Base-by-base conservation (phyloP, 2,888 invertebrate genomes). In the Trissonchulus latispiculum region DNA sequence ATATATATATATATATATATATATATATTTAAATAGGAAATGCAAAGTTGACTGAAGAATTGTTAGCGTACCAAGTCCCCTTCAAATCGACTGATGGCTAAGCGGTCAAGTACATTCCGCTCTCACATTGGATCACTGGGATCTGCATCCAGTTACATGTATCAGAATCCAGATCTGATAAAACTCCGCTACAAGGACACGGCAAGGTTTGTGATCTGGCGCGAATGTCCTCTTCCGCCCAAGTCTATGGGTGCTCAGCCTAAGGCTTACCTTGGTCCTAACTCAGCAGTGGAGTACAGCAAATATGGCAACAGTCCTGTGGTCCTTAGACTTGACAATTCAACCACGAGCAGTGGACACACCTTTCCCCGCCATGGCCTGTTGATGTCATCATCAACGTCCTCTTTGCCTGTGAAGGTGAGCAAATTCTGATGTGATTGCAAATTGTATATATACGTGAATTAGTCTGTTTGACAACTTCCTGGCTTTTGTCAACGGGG, bases 171-270 rank as follows among this genome's bases (percentile, higher is more conserved):
- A 31, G 31, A 68, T 8, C 3, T 28, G 8, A 32, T 68, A 18
- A 8, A 35, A 32, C 15, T 68, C 3, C n/a, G 70, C 15, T 71
- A 71, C 33, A 71, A 61, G 61, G 71, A 71, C 33, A 61, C 33
- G 3, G 61, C 71, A 31, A 71, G 33, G 33, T 68, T 32, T n/a
- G 3, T 61, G 3, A 71, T 71, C 35, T 71, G 71, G 71, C 15
- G 48, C 33, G 71, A 71, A 71, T 71, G 71, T 33, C 71, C 71
- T 29, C 32, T 71, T 31, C 48, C 37, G 18, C 18, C n/a, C 37
- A 61, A 29, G 8, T 18, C 31, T 3, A 3, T 28, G 28, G 64
- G 64, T 18, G 3, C 28, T 8, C 8, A 3, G 3, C 64, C 64
- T 23, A n/a, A n/a, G n/a, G 48, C 23, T 8, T 8, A 23, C 48